Evolutionary conservation across 2,797 vertebrate species (phyloP).

Genomic region (Catostomus latipinnis): DNA sequence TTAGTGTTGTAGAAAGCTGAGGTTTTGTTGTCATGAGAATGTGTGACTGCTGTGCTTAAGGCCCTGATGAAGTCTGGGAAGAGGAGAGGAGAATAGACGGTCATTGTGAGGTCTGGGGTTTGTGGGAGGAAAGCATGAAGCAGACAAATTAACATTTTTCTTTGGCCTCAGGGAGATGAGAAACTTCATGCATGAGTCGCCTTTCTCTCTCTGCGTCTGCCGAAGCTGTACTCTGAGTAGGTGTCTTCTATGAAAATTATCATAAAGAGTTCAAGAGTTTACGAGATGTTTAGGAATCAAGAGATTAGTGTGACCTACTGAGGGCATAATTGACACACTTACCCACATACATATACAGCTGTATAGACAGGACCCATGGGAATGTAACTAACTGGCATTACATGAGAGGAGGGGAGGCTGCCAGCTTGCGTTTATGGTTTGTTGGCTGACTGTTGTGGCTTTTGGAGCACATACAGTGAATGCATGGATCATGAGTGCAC

Average conservation of each 20-base stretch:
- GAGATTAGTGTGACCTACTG: conserved; percentile 48
- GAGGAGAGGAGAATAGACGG: conserved; percentile 28
- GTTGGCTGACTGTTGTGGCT: conserved; percentile 14
- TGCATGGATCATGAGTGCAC: conserved; percentile 9
- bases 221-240: conserved; percentile 15
- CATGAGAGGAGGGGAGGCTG: neutral
- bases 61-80: neutral
- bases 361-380: neutral
- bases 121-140: conserved; percentile 46
- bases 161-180: conserved; percentile 41
- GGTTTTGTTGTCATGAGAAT: conserved; percentile 28
- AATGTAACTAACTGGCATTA: conserved; percentile 35
- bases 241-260: conserved; percentile 45
- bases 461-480: neutral
- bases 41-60: conserved; percentile 14
- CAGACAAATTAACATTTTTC: conserved; percentile 44
- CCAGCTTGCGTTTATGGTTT: conserved; percentile 36
- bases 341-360: conserved; percentile 17
- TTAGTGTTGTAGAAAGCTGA: neutral
- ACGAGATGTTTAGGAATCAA: conserved; percentile 48
- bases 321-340: conserved; percentile 49
- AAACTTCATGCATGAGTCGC: conserved; percentile 43
- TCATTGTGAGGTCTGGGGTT: conserved; percentile 42
- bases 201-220: conserved; percentile 31
- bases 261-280: conserved; percentile 57